Evolutionary conservation across 2,888 invertebrate genomes (phyloP).

Genomic region (Hololepta plana): DNA sequence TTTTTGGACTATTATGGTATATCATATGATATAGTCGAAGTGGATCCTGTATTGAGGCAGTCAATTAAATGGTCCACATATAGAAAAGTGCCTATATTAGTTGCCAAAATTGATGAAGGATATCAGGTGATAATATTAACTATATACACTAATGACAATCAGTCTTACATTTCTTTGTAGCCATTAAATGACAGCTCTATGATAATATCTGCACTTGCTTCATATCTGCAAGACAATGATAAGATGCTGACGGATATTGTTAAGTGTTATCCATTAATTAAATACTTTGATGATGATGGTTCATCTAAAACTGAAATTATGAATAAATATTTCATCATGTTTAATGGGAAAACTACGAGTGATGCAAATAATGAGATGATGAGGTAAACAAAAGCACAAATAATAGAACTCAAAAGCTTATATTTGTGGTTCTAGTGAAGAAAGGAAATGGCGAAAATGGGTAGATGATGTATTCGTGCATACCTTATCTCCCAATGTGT

Average conservation of each 20-base stretch:
- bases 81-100: conserved; percentile 85
- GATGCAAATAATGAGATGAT: no score
- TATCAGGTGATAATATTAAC: conserved; percentile 36
- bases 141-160: conserved; percentile 2
- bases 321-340: conserved; percentile 82
- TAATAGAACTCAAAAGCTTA: not conserved
- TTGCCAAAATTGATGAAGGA: conserved; percentile 54
- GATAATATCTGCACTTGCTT: conserved; percentile 76
- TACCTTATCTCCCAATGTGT: conserved; percentile 90
- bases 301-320: conserved; percentile 53
- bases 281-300: conserved; percentile 48
- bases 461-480: conserved; percentile 83
- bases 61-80: conserved; percentile 88
- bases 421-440: conserved; percentile 43
- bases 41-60: conserved; percentile 83
- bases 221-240: conserved; percentile 45
- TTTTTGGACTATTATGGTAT: conserved; percentile 85
- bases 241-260: conserved; percentile 48
- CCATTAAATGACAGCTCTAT: conserved; percentile 88
- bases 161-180: conserved; percentile 23
- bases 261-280: conserved; percentile 58
- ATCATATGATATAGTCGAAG: conserved; percentile 91
- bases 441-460: conserved; percentile 93
- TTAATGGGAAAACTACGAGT: conserved; percentile 41
- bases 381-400: conserved; percentile 30